Evolutionary conservation across 2,113 vertebrate genomes (phyloP), one percentile per base, ranked within the genome.

Genomic region (Anguilla japonica): DNA sequence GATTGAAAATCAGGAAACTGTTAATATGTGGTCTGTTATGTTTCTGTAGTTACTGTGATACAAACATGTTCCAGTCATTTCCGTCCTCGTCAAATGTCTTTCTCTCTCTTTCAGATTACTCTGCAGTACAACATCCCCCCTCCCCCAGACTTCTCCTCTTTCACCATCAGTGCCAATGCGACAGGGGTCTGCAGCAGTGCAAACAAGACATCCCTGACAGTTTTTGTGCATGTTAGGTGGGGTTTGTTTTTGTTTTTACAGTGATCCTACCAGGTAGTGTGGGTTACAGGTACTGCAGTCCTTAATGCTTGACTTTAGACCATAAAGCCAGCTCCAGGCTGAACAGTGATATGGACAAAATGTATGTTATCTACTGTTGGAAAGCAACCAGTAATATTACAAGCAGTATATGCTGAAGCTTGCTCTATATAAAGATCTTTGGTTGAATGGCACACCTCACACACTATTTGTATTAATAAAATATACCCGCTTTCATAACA

Each of bases 121-220:
- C 87, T 88, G 1, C 34, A 82, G 40, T 85, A 85, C 56, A 88
- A 85, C 53, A 39, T 88, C n/a, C 94, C 94, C 11, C 91, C 93
- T 86, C 91, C 91, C 5, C 0, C 63, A 16, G 87, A 85, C 41
- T n/a, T 20, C 43, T 81, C 83, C 43, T 34, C n/a, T 60, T 88
- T 88, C 60, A 43, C 29, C 16, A 29, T 88, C 13, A 39, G 16
- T 18, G 78, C 50, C 1, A 20, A 18, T 18, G 83, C 56, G 3
- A 78, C 83, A 8, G 43, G 85, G 0, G n/a, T 53, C 41, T 93
- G 92, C 85, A 39, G 4, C 63, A 56, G 14, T 50, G 86, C 29
- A 26, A n/a, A 20, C 3, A 71, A n/a, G 63, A 22, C 63, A 7
- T 71, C 63, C 63, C 63, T 71, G 20, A n/a, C 26, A 9, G 63